These are phyloP conservation scores for Cylloceria caligata DNA, from an alignment of 2,888 invertebrate genomes.

Conservation along the genomic window DNA sequence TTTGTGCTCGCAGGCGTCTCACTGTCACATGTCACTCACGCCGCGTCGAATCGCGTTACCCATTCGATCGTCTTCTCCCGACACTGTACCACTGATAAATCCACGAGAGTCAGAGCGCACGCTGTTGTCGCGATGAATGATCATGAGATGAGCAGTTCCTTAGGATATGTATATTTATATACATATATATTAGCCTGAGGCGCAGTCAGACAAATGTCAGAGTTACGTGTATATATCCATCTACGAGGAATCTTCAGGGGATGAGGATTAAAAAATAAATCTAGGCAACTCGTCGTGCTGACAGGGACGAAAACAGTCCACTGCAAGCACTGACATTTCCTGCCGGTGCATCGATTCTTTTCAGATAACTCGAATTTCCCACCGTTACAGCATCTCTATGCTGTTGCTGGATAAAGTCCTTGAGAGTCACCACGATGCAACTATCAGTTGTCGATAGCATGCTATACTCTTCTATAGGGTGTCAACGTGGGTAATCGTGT, in stretches of 20 bases:
- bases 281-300: slow-evolving; percentile 45
- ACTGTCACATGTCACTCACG: slow-evolving; percentile 59
- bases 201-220: not conserved
- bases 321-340: slow-evolving; percentile 27
- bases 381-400: slow-evolving; percentile 29
- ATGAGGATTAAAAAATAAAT: slow-evolving; percentile 21
- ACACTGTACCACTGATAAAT: slow-evolving; percentile 62
- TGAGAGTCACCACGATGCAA: slow-evolving; percentile 41
- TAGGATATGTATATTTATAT: not conserved
- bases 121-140: slow-evolving; percentile 13
- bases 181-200: not conserved
- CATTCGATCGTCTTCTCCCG: slow-evolving; percentile 44
- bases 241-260: slow-evolving; percentile 10
- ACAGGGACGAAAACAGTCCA: slow-evolving; percentile 31
- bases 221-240: not conserved
- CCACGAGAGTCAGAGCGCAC: slow-evolving; percentile 50
- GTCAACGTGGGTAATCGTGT: slow-evolving; percentile 46
- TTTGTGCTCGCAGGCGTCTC: slow-evolving; percentile 33
- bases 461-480: slow-evolving; percentile 25
- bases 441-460: slow-evolving; percentile 34
- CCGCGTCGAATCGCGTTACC: slow-evolving; percentile 35
- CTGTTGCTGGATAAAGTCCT: slow-evolving; percentile 21
- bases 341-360: slow-evolving; percentile 53
- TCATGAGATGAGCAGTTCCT: not conserved
- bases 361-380: slow-evolving; percentile 41